Evolutionary conservation across 1,140 invertebrate genomes (phyloP), one percentile per base, ranked within the genome.

Genomic region (Calosoma granatense): DNA sequence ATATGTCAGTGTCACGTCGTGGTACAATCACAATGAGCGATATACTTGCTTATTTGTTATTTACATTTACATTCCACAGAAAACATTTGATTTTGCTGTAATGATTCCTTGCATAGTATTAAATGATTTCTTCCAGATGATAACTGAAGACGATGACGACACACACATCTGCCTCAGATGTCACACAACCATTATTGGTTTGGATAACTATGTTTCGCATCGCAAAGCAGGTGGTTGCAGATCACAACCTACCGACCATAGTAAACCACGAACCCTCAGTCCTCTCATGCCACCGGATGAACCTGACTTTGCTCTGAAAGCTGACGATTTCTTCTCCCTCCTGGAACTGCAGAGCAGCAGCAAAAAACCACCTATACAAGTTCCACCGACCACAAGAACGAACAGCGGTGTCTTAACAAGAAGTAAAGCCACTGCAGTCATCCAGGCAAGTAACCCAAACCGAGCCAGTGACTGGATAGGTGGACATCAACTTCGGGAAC

Each of bases 101-200:
- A n/a, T n/a, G n/a, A n/a, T n/a, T n/a, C n/a, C n/a, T n/a, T n/a
- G n/a, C n/a, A n/a, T n/a, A n/a, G n/a, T n/a, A n/a, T n/a, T n/a
- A 36, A 36, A 9, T 36, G 26, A 14, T 60, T 55, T 43, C 20
- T 54, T 58, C 20, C 56, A 63, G 58, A 68, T 67, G 64, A 68
- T 67, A 23, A 61, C 54, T 22, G 83, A 84, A 19, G 80, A 82
- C 14, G 81, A 88, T 39, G 86, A 90, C 23, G 88, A 92, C 66
- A 85, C 78, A 1, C 90, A 94, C 64, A 80, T 90, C 55, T 94
- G 91, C 69, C 82, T 93, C 56, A 88, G 88, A 63, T 94, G 91
- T 72, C 85, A 88, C 58, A 65, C 78, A 1, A 92, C 88, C 1
- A 85, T 94, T 36, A 71, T 82, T 14, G 63, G 90, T 0, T 74